Evolutionary conservation across 2,797 vertebrate species (phyloP), one percentile per base, ranked within the genome.

Genomic region (Menidia menidia): DNA sequence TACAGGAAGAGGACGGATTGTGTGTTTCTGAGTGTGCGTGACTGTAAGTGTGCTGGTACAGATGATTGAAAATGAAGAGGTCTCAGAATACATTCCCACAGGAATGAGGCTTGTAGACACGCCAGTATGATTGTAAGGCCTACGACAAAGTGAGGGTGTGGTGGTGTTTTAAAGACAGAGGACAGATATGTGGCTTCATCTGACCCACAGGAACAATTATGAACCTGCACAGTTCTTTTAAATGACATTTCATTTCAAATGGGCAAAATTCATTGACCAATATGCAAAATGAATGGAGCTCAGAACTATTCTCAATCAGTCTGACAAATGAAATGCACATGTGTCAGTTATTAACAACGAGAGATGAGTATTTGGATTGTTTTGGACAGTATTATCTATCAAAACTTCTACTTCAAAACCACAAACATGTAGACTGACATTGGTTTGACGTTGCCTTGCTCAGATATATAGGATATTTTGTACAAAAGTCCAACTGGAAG

Each of bases 61-160:
- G 64, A 66, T 64, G 60, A 13, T 76, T 86, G 55, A 69, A 82
- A 78, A 77, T 73, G 75, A 77, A 73, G 82, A 86, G 78, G 85
- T 64, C 76, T 84, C 52, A 56, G 75, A 86, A 81, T 77, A 85
- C 65, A 61, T 80, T 85, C 65, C 81, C 87, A 84, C 73, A 82
- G 77, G 81, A 88, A 86, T 84, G 76, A 82, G 16, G 59, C 73
- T 85, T 63, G 53, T 47, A 57, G 64, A 73, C 73, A 59, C 66
- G 50, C 66, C 67, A 18, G 48, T 62, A 48, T 80, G 81, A 87
- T 81, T 85, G 87, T 87, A 78, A 76, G 80, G 77, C 71, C 73
- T 73, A 72, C 41, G 52, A 64, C 61, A 64, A 74, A 72, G 71
- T 66, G 68, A 77, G 78, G 68, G 75, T 62, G 81, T 83, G 81